phyloP scores from a whole-genome alignment of 1,140 invertebrate species.

The Drosophila sp. region DNA sequence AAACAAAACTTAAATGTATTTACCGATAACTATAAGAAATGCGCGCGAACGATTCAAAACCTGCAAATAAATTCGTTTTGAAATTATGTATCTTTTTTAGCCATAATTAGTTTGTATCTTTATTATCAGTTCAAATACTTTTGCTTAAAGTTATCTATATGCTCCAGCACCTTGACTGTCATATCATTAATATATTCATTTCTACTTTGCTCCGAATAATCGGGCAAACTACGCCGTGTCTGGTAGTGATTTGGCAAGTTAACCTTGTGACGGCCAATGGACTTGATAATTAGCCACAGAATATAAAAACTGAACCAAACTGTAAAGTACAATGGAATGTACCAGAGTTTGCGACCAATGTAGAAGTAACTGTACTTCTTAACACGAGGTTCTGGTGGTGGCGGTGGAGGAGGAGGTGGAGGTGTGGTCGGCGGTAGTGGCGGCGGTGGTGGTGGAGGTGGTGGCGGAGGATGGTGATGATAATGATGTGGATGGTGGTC shows the following conservation, averaged over 20 bases:
- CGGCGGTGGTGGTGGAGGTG: conserved; percentile 31
- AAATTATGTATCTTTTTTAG: conserved; percentile 55
- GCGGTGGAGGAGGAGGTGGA: conserved; percentile 64
- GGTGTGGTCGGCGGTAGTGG: conserved; percentile 32
- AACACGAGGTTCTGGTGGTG: conserved; percentile 86
- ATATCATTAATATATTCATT: conserved; percentile 76
- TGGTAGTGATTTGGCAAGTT: conserved; percentile 84
- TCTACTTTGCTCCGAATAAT: conserved; percentile 55
- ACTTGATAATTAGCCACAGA: conserved; percentile 90
- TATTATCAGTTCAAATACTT: conserved; percentile 74
- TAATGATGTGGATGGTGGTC: conserved; percentile 85
- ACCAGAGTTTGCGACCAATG: conserved; percentile 92
- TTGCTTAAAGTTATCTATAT: conserved; percentile 80
- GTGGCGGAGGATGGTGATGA: conserved; percentile 64
- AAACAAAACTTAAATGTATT: too few species aligned
- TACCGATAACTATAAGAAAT: too few species aligned
- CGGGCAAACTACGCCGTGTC: conserved; percentile 56
- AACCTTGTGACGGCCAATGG: conserved; percentile 90
- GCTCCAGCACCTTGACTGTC: conserved; percentile 77
- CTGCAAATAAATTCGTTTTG: conserved; percentile 7
- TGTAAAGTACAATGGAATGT: conserved; percentile 92
- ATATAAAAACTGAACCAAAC: conserved; percentile 93
- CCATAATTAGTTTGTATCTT: conserved; percentile 51
- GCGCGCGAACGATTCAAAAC: conserved; percentile 13
- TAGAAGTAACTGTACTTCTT: conserved; percentile 93